These are phyloP conservation scores for Acanthurus tractus DNA, from an alignment of 2,797 vertebrate genomes.

Conservation along the genomic window DNA sequence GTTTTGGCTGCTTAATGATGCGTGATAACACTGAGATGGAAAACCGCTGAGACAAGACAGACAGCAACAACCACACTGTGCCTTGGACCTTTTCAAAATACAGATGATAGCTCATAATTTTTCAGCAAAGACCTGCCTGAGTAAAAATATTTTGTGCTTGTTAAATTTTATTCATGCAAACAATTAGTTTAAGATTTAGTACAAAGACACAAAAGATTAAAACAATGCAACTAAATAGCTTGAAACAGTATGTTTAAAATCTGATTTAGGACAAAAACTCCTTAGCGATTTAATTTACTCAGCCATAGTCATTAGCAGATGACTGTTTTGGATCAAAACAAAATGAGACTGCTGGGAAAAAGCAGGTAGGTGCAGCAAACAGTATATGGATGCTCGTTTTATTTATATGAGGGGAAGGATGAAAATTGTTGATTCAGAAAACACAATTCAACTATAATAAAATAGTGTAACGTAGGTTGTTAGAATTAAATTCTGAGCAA, in stretches of 20 bases:
- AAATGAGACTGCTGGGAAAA: constrained; percentile 3
- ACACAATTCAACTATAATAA: neutral
- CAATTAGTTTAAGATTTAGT: neutral
- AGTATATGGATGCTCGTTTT: neutral
- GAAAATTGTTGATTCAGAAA: neutral
- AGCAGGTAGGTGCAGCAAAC: constrained; percentile 3
- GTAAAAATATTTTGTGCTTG: neutral
- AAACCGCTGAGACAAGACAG: constrained; percentile 11
- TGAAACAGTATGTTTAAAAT: neutral
- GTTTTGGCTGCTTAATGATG: constrained; percentile 45
- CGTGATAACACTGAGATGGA: constrained; percentile 23
- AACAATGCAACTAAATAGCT: neutral
- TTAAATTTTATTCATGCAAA: neutral
- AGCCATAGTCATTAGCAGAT: neutral
- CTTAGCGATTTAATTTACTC: neutral
- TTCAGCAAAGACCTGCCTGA: neutral
- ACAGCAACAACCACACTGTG: neutral
- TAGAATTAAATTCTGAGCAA: neutral
- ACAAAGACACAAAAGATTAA: neutral
- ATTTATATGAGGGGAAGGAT: neutral
- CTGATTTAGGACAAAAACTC: neutral
- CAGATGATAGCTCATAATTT: neutral
- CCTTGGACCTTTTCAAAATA: neutral
- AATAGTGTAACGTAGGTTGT: neutral
- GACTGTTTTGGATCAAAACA: neutral